Conservation (phyloP, 2,113 vertebrate genomes). For the Uria lomvia region DNA sequence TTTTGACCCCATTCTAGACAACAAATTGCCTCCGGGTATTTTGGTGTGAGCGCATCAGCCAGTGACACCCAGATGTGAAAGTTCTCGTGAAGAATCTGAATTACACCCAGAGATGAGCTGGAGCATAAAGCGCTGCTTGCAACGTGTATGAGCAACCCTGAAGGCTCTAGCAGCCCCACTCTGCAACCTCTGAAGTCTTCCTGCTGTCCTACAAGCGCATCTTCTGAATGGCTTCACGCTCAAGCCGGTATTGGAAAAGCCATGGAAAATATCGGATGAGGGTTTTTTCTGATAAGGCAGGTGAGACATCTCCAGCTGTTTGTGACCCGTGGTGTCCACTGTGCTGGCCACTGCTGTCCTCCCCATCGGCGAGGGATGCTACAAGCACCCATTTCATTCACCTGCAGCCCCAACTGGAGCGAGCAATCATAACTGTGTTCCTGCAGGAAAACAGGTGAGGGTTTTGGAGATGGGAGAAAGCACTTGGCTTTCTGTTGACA, state of each 20-base stretch:
- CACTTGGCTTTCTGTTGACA: background rate
- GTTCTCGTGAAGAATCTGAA: background rate
- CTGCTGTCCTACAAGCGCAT: background rate
- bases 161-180: background rate
- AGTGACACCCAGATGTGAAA: background rate
- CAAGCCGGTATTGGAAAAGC: background rate
- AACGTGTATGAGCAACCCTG: accelerated
- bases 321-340: accelerated
- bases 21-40: background rate
- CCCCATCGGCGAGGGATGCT: background rate
- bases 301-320: accelerated
- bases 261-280: background rate
- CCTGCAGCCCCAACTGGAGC: background rate
- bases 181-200: background rate
- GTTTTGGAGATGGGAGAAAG: background rate
- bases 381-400: background rate
- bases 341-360: background rate
- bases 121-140: accelerated
- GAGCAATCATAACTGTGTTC: background rate
- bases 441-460: background rate
- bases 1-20: background rate
- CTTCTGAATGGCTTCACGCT: background rate
- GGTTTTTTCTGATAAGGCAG: background rate
- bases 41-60: background rate
- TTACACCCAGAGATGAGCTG: background rate